Conservation (phyloP, 2,113 vertebrate species). For the Apistogramma diplotaenia region DNA sequence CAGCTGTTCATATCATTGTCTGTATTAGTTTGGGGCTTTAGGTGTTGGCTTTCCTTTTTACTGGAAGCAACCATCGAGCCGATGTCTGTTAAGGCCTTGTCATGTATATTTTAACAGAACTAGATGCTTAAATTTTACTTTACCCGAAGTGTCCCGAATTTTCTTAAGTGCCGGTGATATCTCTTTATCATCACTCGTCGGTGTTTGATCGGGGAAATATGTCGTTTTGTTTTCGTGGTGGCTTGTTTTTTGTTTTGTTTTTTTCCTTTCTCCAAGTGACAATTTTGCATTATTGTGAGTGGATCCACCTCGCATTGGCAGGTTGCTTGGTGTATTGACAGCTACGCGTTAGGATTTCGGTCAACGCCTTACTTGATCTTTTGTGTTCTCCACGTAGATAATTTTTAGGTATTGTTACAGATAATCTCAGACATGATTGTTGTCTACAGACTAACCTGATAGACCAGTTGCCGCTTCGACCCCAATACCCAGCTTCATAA, state of each 20-base stretch:
- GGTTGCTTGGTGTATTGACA: neutral
- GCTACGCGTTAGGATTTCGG: neutral
- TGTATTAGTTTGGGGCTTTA: neutral
- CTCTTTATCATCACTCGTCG: neutral
- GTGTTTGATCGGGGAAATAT: neutral
- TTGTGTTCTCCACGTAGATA: neutral
- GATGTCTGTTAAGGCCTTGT: constrained; percentile 6
- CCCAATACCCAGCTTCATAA: neutral
- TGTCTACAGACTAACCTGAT: neutral
- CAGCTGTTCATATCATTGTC: neutral
- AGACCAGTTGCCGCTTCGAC: neutral
- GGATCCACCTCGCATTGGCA: neutral
- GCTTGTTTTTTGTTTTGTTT: neutral
- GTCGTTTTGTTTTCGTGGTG: neutral
- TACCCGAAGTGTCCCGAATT: neutral
- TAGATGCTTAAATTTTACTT: neutral
- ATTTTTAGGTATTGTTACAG: neutral
- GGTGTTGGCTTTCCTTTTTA: neutral
- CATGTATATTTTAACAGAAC: neutral
- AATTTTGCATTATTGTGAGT: neutral
- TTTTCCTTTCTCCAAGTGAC: neutral
- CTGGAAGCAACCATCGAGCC: neutral
- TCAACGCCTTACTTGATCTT: neutral
- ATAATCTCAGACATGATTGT: neutral
- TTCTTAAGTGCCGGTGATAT: neutral